A percentile compares a stretch with the other conserved stretches of the same genome.
phyloP scores from a whole-genome alignment of 2,888 invertebrate species.

The Tetramorium bicarinatum region DNA sequence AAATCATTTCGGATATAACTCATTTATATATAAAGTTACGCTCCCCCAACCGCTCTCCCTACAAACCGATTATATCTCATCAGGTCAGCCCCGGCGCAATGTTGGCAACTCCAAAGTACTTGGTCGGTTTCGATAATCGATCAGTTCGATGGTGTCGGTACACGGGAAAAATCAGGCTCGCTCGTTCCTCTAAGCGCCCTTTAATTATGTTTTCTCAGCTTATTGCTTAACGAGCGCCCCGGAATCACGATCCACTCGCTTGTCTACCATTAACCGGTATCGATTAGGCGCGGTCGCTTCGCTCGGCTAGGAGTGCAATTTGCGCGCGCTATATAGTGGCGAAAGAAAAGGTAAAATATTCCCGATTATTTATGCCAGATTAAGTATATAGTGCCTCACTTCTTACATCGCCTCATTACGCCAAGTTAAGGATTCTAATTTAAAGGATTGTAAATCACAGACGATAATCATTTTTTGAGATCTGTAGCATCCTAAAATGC shows the following conservation, averaged over 20 bases:
- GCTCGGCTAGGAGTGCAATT: slow-evolving; percentile 51
- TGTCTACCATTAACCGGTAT: slow-evolving; percentile 60
- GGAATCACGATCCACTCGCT: slow-evolving; percentile 57
- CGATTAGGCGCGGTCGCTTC: slow-evolving; percentile 47
- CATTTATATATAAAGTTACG: slow-evolving; percentile 24
- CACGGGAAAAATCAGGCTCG: slow-evolving; percentile 48
- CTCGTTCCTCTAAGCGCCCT: slow-evolving; percentile 54
- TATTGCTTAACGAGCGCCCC: slow-evolving; percentile 62
- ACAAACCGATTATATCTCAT: slow-evolving; percentile 44
- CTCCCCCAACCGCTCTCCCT: neutral
- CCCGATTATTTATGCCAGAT: slow-evolving; percentile 18
- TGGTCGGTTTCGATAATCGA: slow-evolving; percentile 54
- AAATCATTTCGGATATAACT: slow-evolving; percentile 17
- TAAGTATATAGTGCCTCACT: neutral
- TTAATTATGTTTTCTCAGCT: slow-evolving; percentile 63
- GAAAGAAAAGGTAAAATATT: slow-evolving; percentile 36
- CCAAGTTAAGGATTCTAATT: neutral
- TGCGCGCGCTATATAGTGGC: slow-evolving; percentile 41
- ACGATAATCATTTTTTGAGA: neutral
- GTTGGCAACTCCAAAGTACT: slow-evolving; percentile 49
- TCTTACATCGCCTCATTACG: neutral
- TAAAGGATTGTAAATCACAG: neutral
- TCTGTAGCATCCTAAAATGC: no score
- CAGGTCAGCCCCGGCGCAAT: slow-evolving; percentile 28
- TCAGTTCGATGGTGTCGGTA: slow-evolving; percentile 40